A percentile compares a stretch with the other conserved stretches of the same genome.
Evolutionary conservation across 2,888 invertebrate genomes (phyloP).

Genomic region (Chaetoderma sp.): DNA sequence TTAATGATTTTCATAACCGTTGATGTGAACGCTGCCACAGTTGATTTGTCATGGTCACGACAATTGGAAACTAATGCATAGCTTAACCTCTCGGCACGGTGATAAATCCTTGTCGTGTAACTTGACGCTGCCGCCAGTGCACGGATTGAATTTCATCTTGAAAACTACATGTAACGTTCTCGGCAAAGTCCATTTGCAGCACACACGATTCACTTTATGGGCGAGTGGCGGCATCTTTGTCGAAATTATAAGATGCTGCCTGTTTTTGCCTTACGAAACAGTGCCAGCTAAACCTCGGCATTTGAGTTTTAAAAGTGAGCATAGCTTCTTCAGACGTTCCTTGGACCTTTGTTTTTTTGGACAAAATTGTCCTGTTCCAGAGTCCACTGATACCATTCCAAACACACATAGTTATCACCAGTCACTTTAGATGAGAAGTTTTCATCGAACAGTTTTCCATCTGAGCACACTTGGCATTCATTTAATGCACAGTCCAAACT

Average conservation of each 20-base stretch:
- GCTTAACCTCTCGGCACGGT: not conserved
- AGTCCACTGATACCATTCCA: slow-evolving; percentile 18
- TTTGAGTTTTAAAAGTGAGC: not conserved
- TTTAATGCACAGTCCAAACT: slow-evolving; percentile 13
- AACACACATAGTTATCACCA: too few relatives aligned
- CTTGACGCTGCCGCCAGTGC: slow-evolving; percentile 20
- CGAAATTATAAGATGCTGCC: slow-evolving; percentile 2
- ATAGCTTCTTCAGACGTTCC: slow-evolving; percentile 7
- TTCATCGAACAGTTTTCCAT: slow-evolving; percentile 1
- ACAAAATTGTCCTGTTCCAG: slow-evolving; percentile 7
- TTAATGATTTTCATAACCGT: not conserved
- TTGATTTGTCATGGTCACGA: slow-evolving; percentile 19
- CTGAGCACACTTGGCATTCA: slow-evolving; percentile 5
- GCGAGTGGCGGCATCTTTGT: not conserved
- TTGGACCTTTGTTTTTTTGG: slow-evolving; percentile 4
- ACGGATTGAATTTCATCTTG: slow-evolving; percentile 26
- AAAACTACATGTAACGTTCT: slow-evolving; percentile 8
- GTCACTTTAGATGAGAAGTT: not conserved
- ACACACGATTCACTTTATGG: slow-evolving; percentile 3
- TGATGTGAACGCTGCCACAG: slow-evolving; percentile 10
- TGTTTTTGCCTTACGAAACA: slow-evolving; percentile 19
- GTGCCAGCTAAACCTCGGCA: slow-evolving; percentile 7
- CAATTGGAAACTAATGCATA: slow-evolving; percentile 7
- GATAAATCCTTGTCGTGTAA: slow-evolving; percentile 13
- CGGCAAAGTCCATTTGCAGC: slow-evolving; percentile 24